Evolutionary conservation across 2,113 vertebrate species (phyloP), one percentile per base, ranked within the genome.

Genomic region (Gorsachius goisagi): DNA sequence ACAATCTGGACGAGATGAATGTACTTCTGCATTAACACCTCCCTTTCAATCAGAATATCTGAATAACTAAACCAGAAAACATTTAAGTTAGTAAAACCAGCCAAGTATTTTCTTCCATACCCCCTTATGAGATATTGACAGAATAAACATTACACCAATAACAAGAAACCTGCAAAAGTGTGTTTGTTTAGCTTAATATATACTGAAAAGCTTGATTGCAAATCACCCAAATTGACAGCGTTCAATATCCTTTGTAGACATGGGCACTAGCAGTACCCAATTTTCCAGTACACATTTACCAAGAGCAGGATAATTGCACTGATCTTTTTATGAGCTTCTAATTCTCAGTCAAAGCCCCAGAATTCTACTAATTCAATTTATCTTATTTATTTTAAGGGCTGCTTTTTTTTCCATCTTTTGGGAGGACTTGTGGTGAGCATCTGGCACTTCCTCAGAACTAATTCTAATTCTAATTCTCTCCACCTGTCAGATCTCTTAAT

Each of bases 11-110:
- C 98, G 4, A 99, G 97, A 94, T 98, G 98, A 90, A 98, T 99
- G 84, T 98, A 98, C 97, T 99, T 99, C 97, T 99, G 98, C 98
- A 98, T 98, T 94, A 99, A 94, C n/a, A 98, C 98, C 88, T 99
- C 98, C 84, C 98, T 96, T 94, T 99, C 98, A 35, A 98, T 98
- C 90, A 98, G 85, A 86, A 99, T 98, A 91, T 99, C 98, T 41
- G 98, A 98, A 56, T 99, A 99, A 96, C 98, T 99, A 91, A 49
- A 91, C 90, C 78, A 81, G 90, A 96, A 96, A 92, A 81, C 33
- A 6, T 20, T 52, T n/a, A 24, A 27, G 23, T 97, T 71, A 97
- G 72, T 72, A 52, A 75, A 81, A 93, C 9, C 19, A 90, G 27
- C 6, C n/a, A 78, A 17, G 8, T 6, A 23, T 1, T 47, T 12